Base-by-base conservation (phyloP, 2,888 invertebrate genomes). In the Drosophila atripex region DNA sequence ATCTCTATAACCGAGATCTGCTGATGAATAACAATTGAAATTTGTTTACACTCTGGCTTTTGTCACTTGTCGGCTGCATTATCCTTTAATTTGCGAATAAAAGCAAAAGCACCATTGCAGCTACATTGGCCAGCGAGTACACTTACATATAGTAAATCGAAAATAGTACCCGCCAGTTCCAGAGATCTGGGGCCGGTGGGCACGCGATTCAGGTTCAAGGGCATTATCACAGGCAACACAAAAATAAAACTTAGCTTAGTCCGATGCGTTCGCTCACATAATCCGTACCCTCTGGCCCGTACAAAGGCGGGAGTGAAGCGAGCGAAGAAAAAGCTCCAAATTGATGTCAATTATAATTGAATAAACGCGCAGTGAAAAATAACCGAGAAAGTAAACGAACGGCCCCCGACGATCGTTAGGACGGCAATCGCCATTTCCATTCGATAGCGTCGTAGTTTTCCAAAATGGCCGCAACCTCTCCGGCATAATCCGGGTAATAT, bases 341-440 rank as follows among this genome's bases (percentile, higher is more conserved):
- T 90, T 90, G 89, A 87, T 86, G 87, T 89, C 84, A 90, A 90
- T 90, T 90, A 83, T 89, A 88, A 89, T 90, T 90, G 89, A 90
- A 90, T 89, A 75, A 88, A 85, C 80, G 76, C 61, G 59, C 55
- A 50, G 35, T 59, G 47, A 52, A 30, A 50, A 74, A 63, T 30
- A 55, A 46, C 59, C 71, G 75, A 77, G 77, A 71, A 66, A 72
- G 53, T 64, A 47, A 53, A 50, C 64, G 71, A 72, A 58, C 66
- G 35, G 21, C 66, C 49, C 46, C 49, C 53, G 28, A 38, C 30
- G 25, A 68, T 35, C 41, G 14, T 45, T 21, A 28, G 14, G 51
- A 30, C 25, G 51, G 39, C 25, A 30, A 30, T 14, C 64, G 49
- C 35, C 43, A 63, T 63, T 63, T 63, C 43, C 61, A 63, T 43